Percentiles rank a stretch among this genome's conserved stretches.
Conservation (phyloP, 2,797 vertebrate genomes). For the Hoplostethus atlanticus region DNA sequence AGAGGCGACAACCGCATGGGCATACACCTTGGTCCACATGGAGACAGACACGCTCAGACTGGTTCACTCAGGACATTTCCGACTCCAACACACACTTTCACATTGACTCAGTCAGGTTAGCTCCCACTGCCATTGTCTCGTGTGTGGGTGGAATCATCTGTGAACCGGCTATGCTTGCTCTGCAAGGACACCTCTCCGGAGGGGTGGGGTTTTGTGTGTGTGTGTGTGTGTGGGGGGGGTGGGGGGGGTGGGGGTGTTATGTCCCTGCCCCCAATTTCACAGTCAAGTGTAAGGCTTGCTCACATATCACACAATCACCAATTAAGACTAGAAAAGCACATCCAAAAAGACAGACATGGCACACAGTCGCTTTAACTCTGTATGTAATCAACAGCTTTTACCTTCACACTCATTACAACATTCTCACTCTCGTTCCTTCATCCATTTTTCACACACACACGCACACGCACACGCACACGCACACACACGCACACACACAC, state of each 20-base stretch:
- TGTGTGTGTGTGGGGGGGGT: slow-evolving; percentile 22
- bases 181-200: slow-evolving; percentile 62
- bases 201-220: slow-evolving; percentile 40
- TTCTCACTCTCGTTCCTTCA: background rate
- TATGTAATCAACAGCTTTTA: background rate
- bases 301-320: slow-evolving; percentile 12
- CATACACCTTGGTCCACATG: slow-evolving; percentile 42
- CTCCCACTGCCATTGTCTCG: slow-evolving; percentile 58
- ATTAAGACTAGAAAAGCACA: background rate
- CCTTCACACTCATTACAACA: background rate
- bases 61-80: slow-evolving; percentile 48
- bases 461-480: background rate
- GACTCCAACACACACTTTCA: slow-evolving; percentile 52
- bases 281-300: slow-evolving; percentile 29
- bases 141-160: slow-evolving; percentile 66
- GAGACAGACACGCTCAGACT: slow-evolving; percentile 32
- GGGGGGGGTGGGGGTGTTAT: slow-evolving; percentile 9
- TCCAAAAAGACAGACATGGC: background rate
- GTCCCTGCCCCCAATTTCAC: slow-evolving; percentile 33
- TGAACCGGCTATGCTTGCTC: slow-evolving; percentile 78
- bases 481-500: background rate
- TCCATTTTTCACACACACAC: slow-evolving; percentile 8
- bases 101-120: slow-evolving; percentile 54
- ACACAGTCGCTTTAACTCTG: background rate
- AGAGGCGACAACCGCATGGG: slow-evolving; percentile 37